Percentiles rank a stretch among this genome's conserved stretches.
Evolutionary conservation across 2,113 vertebrate genomes (phyloP).

Genomic region (Gallinago undulata): DNA sequence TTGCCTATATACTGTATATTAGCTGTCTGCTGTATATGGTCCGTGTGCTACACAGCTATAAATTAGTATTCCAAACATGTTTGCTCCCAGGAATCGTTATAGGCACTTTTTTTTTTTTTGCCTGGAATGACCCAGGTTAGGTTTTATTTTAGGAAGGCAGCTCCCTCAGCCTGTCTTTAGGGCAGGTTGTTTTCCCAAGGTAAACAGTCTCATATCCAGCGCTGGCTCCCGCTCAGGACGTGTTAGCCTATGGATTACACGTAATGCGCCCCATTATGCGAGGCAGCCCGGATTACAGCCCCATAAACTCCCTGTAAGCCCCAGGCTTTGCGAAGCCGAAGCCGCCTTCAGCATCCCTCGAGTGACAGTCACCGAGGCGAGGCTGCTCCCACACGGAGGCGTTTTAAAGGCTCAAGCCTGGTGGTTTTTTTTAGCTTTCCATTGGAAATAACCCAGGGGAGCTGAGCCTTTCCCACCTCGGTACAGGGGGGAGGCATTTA

Average conservation of each 20-base stretch:
- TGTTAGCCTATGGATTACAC: slow-evolving; percentile 15
- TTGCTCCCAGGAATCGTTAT: not conserved
- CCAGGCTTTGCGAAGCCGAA: not conserved
- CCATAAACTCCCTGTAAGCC: not conserved
- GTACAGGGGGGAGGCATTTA: not conserved
- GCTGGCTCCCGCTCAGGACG: not conserved
- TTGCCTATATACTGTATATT: not conserved
- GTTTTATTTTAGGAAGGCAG: not conserved
- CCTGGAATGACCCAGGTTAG: not conserved
- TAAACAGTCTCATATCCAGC: not conserved
- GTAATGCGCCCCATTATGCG: not conserved
- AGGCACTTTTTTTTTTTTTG: not conserved
- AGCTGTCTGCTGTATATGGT: not conserved
- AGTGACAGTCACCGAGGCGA: not conserved
- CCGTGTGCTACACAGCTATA: not conserved
- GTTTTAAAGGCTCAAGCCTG: fast-evolving
- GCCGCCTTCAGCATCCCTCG: not conserved
- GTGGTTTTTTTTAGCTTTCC: not conserved
- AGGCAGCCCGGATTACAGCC: not conserved
- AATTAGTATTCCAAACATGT: not conserved
- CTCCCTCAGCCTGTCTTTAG: not conserved
- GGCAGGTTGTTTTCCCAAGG: fast-evolving
- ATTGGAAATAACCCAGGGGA: fast-evolving
- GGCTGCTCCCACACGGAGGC: fast-evolving
- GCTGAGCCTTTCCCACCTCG: fast-evolving